Evolutionary conservation across 2,888 invertebrate genomes (phyloP).

Genomic region (Trichopria drosophilae): DNA sequence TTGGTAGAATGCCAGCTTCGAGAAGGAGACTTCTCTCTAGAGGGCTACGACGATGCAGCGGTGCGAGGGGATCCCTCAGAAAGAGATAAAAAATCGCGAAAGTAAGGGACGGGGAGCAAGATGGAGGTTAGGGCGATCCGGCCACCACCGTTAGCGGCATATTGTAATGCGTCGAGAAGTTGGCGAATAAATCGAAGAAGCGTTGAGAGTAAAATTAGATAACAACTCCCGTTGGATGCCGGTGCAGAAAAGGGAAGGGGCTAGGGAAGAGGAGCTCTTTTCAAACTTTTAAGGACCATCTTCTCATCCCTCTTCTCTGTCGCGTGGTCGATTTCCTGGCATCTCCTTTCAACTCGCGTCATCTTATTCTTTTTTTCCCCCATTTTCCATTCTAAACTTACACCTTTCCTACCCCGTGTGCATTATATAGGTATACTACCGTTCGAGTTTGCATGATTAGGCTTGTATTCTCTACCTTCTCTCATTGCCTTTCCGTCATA

Average conservation of each 20-base stretch:
- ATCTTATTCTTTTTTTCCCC: slow-evolving; percentile 21
- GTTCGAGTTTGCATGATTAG: too few species aligned
- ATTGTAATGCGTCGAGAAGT: slow-evolving; percentile 59
- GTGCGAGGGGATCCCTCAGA: slow-evolving; percentile 29
- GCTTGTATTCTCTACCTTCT: too few species aligned
- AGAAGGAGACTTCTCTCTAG: too few species aligned
- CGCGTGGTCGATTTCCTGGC: slow-evolving; percentile 31
- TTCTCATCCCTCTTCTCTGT: slow-evolving; percentile 39
- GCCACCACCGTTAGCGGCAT: slow-evolving; percentile 53
- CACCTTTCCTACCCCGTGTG: too few species aligned
- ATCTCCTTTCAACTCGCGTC: slow-evolving; percentile 20
- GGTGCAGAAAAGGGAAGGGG: slow-evolving; percentile 38
- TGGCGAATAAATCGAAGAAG: slow-evolving; percentile 60
- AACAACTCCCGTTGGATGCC: slow-evolving; percentile 54
- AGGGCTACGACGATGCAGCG: too few species aligned
- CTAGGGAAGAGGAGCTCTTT: slow-evolving; percentile 42
- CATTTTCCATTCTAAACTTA: too few species aligned
- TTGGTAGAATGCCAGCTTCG: too few species aligned
- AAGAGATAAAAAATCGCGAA: too few species aligned
- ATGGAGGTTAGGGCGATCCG: slow-evolving; percentile 26
- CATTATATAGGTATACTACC: too few species aligned
- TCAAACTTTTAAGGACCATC: slow-evolving; percentile 55
- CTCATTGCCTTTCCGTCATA: too few species aligned
- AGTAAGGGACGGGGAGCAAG: slow-evolving; percentile 20
- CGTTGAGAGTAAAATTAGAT: slow-evolving; percentile 60